A percentile compares a stretch with the other conserved stretches of the same genome.
These are phyloP conservation scores for Drosophila greeni DNA, from an alignment of 2,888 invertebrate genomes.

Conservation along the genomic window DNA sequence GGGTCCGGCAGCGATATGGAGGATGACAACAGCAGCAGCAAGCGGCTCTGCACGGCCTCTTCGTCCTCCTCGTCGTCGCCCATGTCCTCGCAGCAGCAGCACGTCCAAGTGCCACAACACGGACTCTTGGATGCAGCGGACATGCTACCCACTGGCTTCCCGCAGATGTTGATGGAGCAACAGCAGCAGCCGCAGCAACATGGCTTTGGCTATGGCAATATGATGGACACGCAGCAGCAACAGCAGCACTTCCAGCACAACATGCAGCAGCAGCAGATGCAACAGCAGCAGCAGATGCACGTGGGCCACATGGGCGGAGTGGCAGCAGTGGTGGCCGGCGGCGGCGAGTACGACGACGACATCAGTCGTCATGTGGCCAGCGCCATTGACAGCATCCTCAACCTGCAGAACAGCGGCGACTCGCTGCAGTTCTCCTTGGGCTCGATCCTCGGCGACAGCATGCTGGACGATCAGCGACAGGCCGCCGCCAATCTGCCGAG, in stretches of 20 bases:
- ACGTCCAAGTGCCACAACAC: slow-evolving; percentile 62
- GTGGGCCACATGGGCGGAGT: slow-evolving; percentile 60
- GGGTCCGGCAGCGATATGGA: slow-evolving; percentile 70
- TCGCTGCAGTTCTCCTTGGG: slow-evolving; percentile 78
- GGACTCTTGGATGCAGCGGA: slow-evolving; percentile 48
- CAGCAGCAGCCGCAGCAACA: slow-evolving; percentile 72
- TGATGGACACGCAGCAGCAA: slow-evolving; percentile 58
- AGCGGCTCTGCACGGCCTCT: slow-evolving; percentile 73
- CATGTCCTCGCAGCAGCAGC: slow-evolving; percentile 55
- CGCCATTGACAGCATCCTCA: slow-evolving; percentile 88
- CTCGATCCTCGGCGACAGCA: slow-evolving; percentile 77
- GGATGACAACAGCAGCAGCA: slow-evolving; percentile 69
- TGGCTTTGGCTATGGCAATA: slow-evolving; percentile 59
- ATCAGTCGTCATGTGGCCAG: slow-evolving; percentile 88
- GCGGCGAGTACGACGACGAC: slow-evolving; percentile 81
- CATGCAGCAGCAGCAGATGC: slow-evolving; percentile 56
- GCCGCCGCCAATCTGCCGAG: slow-evolving; percentile 51
- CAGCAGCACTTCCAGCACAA: slow-evolving; percentile 51
- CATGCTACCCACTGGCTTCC: slow-evolving; percentile 63
- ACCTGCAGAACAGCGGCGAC: slow-evolving; percentile 82
- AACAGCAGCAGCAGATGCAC: slow-evolving; percentile 66
- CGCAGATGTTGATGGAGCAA: slow-evolving; percentile 70
- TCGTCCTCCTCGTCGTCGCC: slow-evolving; percentile 73
- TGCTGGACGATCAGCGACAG: slow-evolving; percentile 75
- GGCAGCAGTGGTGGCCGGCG: slow-evolving; percentile 50